Evolutionary conservation across 1,140 invertebrate genomes (phyloP).

Genomic region (Lysiphlebus fabarum): DNA sequence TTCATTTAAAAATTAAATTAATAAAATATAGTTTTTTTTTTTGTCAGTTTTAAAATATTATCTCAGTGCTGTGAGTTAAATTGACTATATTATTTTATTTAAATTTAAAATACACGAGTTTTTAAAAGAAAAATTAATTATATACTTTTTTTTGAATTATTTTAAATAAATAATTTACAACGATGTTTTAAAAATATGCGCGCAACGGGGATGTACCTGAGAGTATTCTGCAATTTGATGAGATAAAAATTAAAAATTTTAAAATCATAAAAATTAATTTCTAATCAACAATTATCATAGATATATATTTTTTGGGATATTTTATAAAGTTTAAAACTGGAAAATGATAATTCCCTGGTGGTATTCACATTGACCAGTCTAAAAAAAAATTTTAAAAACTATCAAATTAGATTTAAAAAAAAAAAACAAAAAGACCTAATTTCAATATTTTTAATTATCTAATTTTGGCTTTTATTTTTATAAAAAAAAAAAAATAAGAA

Average conservation of each 20-base stretch:
- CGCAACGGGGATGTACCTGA: slow-evolving; percentile 30
- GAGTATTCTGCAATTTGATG: slow-evolving; percentile 24
- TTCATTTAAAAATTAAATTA: slow-evolving; percentile 53
- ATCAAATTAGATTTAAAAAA: background rate
- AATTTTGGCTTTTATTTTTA: too few species aligned
- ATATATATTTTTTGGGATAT: slow-evolving; percentile 14
- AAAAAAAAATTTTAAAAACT: slow-evolving; percentile 4
- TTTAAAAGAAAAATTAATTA: slow-evolving; percentile 10
- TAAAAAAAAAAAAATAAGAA: background rate
- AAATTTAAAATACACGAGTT: slow-evolving; percentile 17
- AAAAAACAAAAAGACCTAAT: too few species aligned
- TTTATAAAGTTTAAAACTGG: slow-evolving; percentile 26
- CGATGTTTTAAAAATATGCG: slow-evolving; percentile 23
- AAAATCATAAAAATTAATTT: slow-evolving; percentile 13
- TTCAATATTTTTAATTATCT: too few species aligned
- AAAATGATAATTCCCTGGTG: slow-evolving; percentile 24
- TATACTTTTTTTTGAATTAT: slow-evolving; percentile 1
- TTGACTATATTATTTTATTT: slow-evolving; percentile 41
- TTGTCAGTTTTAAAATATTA: slow-evolving; percentile 44
- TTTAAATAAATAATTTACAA: slow-evolving; percentile 24
- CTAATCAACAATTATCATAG: slow-evolving; percentile 3
- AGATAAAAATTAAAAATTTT: slow-evolving; percentile 17
- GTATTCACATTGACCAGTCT: background rate
- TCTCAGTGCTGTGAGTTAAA: slow-evolving; percentile 55
- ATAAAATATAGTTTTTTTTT: slow-evolving; percentile 42